Evolutionary conservation across 2,888 invertebrate species (phyloP).

Genomic region (Antheraea yamamai): DNA sequence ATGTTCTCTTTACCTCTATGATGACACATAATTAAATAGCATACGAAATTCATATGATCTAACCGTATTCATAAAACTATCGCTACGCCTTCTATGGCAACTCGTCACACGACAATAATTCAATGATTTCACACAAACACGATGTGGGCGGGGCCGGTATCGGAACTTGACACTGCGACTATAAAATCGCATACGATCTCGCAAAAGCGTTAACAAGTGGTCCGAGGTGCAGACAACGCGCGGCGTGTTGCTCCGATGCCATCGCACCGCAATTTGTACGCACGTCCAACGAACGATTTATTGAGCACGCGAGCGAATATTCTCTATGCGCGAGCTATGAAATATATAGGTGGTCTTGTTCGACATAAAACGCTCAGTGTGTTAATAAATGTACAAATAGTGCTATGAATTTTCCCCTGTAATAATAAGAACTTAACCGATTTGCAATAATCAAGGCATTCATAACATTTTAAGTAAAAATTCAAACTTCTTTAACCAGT

Average conservation of each 20-base stretch:
- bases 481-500: neutral
- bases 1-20: neutral
- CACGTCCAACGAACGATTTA: constrained; percentile 69
- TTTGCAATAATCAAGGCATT: neutral
- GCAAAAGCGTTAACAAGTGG: constrained; percentile 65
- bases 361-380: neutral
- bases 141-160: constrained; percentile 59
- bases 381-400: neutral
- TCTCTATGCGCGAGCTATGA: constrained; percentile 30
- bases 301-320: constrained; percentile 67
- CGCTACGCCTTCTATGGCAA: constrained; percentile 1
- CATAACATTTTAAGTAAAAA: neutral
- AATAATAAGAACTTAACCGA: neutral
- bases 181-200: constrained; percentile 52
- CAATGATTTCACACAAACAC: constrained; percentile 31
- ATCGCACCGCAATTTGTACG: constrained; percentile 76
- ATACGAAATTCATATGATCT: neutral
- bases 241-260: constrained; percentile 47
- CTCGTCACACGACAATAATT: constrained; percentile 25
- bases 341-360: constrained; percentile 1
- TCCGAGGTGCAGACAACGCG: constrained; percentile 52
- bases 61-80: constrained; percentile 1
- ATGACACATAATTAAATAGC: neutral
- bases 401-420: neutral
- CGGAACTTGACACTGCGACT: constrained; percentile 40